These are phyloP conservation scores for Acrobasis repandana DNA, from an alignment of 2,888 invertebrate genomes.

Conservation along the genomic window DNA sequence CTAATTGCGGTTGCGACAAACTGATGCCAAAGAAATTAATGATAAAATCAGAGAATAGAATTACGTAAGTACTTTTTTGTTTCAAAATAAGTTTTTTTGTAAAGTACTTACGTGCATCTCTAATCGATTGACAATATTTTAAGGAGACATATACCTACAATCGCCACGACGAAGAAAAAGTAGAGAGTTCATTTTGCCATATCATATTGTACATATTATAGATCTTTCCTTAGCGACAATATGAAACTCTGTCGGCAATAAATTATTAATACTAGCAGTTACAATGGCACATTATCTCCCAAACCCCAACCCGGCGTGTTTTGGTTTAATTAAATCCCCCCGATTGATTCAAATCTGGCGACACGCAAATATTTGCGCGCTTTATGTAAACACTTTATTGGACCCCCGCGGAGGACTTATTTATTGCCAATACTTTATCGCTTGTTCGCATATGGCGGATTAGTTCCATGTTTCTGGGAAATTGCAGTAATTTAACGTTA, in stretches of 20 bases:
- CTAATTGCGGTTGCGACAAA: too few relatives aligned
- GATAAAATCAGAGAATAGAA: too few relatives aligned
- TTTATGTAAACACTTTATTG: conserved; percentile 64
- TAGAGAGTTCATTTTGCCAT: too few relatives aligned
- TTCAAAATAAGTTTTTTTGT: too few relatives aligned
- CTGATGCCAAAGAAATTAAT: too few relatives aligned
- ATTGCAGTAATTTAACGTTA: not conserved
- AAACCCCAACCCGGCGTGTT: conserved; percentile 50
- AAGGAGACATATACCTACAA: too few relatives aligned
- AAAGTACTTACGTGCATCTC: too few relatives aligned
- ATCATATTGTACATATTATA: not conserved
- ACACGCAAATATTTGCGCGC: conserved; percentile 65
- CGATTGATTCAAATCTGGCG: conserved; percentile 47
- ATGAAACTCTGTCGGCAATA: conserved; percentile 8
- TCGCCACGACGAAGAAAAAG: too few relatives aligned
- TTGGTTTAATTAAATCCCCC: conserved; percentile 75
- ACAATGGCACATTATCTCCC: conserved; percentile 15
- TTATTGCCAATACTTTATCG: conserved; percentile 68
- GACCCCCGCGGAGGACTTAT: conserved; percentile 60
- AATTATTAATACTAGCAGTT: conserved; percentile 13
- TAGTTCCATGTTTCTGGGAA: conserved; percentile 24
- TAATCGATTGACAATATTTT: too few relatives aligned
- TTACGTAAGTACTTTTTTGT: too few relatives aligned
- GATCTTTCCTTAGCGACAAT: not conserved
- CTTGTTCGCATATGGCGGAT: conserved; percentile 48